phyloP scores from a whole-genome alignment of 2,113 vertebrate genomes.

The Eulemur rufifrons region DNA sequence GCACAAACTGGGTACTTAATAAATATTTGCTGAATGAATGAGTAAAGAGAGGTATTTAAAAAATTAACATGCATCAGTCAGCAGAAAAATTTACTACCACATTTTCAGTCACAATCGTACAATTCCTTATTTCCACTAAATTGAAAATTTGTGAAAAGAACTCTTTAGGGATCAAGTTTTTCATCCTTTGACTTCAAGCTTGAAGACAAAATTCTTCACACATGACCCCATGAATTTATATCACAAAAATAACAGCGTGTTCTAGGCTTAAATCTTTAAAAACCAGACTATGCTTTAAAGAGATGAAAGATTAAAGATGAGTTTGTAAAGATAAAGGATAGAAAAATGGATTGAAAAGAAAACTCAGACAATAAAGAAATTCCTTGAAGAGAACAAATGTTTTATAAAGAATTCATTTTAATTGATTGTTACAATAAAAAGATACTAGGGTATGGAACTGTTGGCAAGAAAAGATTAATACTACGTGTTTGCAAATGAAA shows the following conservation, averaged over 20 bases:
- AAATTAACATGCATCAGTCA: not conserved
- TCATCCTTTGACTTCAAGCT: constrained; percentile 39
- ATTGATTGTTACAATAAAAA: constrained; percentile 31
- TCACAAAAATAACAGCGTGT: not conserved
- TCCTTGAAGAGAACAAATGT: constrained; percentile 10
- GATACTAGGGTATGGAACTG: not conserved
- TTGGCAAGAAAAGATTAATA: constrained; percentile 7
- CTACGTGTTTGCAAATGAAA: not conserved
- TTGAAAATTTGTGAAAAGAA: constrained; percentile 27
- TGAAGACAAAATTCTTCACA: constrained; percentile 48
- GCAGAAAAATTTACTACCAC: not conserved
- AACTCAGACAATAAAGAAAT: constrained; percentile 10
- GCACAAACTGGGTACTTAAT: not conserved
- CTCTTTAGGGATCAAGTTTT: constrained; percentile 28
- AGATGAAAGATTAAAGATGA: constrained; percentile 36
- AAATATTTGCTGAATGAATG: not conserved
- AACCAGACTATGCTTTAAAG: constrained; percentile 32
- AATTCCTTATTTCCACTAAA: constrained; percentile 36
- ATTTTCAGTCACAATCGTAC: not conserved
- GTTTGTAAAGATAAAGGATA: constrained; percentile 27
- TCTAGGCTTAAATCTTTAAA: constrained; percentile 46
- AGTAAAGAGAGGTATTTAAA: not conserved
- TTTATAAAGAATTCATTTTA: not conserved
- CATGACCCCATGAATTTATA: constrained; percentile 27
- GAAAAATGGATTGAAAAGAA: not conserved